Evolutionary conservation across 2,888 invertebrate species (phyloP), one percentile per base, ranked within the genome.

Genomic region (Lycophotia porphyrea): DNA sequence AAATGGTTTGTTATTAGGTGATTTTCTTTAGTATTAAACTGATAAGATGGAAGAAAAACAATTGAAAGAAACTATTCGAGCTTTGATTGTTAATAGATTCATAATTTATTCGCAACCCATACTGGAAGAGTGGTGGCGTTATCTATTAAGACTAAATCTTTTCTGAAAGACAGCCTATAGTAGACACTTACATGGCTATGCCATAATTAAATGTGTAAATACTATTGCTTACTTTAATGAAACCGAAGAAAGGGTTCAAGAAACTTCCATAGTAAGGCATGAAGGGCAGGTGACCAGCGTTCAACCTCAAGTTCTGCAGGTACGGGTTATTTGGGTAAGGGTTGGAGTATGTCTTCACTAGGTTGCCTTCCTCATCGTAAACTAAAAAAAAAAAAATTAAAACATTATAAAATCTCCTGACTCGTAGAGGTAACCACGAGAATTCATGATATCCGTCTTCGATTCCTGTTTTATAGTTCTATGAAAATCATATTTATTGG

Each of bases 311-410:
- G 71, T 93, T 91, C 42, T 92, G 92, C 9, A 94, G 88, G 60
- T 92, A 93, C 0, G 94, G 94, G 73, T 94, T 95, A 24, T 82
- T 74, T 18, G 82, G 82, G 65, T 92, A 93, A 0, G 94, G 94
- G 76, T 94, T 95, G 21, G 92, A 89, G 80, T 92, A 94, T 0
- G 93, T 94, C 83, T 94, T 95, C 80, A 96, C 93, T 24, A 96
- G 80, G 81, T 92, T 94, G 3, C 96, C 96, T 67, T 93, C 92
- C 84, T 95, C 96, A 78, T 96, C 96, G 80, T 95, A 96, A 90
- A 96, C 96, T 96, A 91, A 13, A 93, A 84, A n/a, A n/a, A 34
- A 49, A 31, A 21, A 13, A 18, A 44, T 55, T 27, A 4, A 2
- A 52, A 5, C 7, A 5, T 27, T 15, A 15, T 27, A 27, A 27